Evolutionary conservation across 2,888 invertebrate species (phyloP).

Genomic region (Artemia sinica): DNA sequence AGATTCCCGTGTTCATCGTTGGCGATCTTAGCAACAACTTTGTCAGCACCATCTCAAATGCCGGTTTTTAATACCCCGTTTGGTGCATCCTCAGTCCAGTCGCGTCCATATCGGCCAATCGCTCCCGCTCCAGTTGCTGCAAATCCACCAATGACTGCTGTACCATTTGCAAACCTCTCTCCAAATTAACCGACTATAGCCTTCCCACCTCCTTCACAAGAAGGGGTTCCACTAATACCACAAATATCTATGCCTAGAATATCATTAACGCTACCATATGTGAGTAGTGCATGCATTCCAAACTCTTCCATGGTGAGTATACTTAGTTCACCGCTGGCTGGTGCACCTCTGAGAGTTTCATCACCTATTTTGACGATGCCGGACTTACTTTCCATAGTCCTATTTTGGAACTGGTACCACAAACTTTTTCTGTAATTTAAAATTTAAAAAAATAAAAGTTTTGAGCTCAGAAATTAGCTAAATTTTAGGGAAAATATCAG

Average conservation of each 20-base stretch:
- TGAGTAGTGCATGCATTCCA: neutral
- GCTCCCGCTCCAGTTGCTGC: neutral
- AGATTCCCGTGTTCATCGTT: no score
- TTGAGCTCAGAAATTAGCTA: no score
- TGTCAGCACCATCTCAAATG: neutral
- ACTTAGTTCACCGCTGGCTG: neutral
- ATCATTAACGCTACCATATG: neutral
- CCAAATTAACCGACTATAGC: neutral
- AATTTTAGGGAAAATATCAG: no score
- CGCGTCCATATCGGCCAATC: neutral
- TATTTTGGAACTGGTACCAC: no score
- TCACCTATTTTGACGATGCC: no score
- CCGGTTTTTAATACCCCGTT: neutral
- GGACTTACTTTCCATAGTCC: no score
- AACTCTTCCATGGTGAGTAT: neutral
- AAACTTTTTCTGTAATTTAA: no score
- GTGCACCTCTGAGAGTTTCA: neutral
- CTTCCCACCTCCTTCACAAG: neutral
- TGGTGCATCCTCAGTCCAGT: constrained; percentile 1
- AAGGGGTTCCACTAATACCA: neutral
- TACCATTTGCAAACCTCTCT: neutral
- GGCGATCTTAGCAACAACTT: neutral
- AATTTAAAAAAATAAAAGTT: no score
- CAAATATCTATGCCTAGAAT: neutral
- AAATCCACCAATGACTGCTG: constrained; percentile 6